These are phyloP conservation scores for Dolichomitus sp. DNA, from an alignment of 2,888 invertebrate genomes.

Conservation along the genomic window DNA sequence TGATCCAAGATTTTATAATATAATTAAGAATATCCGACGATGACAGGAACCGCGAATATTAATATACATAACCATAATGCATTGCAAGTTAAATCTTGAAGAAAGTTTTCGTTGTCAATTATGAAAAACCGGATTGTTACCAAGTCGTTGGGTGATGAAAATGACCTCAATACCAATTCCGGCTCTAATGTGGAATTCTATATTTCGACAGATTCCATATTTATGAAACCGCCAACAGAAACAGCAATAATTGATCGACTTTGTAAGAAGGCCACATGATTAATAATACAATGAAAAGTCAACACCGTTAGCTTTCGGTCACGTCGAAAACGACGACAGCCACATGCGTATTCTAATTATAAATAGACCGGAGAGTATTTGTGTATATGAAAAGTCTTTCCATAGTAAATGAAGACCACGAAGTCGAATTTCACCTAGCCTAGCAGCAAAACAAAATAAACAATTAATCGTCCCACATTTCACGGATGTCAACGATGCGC, in stretches of 20 bases:
- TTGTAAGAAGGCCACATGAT: conserved; percentile 1
- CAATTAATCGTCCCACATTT: too few species aligned
- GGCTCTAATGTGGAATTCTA: not conserved
- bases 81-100: too few species aligned
- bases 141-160: not conserved
- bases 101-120: too few species aligned
- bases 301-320: not conserved
- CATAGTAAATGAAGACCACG: too few species aligned
- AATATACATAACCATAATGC: too few species aligned
- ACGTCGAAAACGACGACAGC: conserved; percentile 1
- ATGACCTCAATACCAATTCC: not conserved
- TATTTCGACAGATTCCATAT: not conserved
- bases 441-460: too few species aligned
- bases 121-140: not conserved
- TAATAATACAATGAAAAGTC: conserved; percentile 13
- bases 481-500: not conserved
- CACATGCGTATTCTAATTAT: not conserved
- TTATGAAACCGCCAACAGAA: not conserved
- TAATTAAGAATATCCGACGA: too few species aligned
- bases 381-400: not conserved
- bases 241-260: not conserved
- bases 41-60: too few species aligned
- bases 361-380: too few species aligned
- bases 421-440: too few species aligned
- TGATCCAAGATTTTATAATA: too few species aligned